These are phyloP conservation scores for Sarcophaga peregrina DNA, from an alignment of 1,140 invertebrate genomes.

Conservation along the genomic window DNA sequence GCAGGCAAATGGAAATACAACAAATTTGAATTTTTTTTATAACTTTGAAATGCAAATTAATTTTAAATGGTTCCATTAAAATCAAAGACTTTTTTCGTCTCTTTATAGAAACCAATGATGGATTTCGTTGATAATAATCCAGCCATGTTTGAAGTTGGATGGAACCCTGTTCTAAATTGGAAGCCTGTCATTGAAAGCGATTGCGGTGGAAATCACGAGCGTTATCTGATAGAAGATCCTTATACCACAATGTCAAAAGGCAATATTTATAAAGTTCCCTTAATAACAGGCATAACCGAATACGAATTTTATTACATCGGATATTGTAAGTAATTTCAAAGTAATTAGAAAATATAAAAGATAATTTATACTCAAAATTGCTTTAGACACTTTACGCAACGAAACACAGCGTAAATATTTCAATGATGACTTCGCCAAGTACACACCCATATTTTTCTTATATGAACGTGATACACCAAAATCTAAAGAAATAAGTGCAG, in stretches of 20 bases:
- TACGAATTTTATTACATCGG: conserved; percentile 74
- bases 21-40: not conserved
- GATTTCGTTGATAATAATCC: conserved; percentile 68
- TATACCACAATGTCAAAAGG: conserved; percentile 69
- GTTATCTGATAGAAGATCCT: conserved; percentile 74
- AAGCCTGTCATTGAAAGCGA: conserved; percentile 75
- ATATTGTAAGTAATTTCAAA: conserved; percentile 64
- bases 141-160: conserved; percentile 69
- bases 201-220: conserved; percentile 71
- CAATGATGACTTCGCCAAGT: conserved; percentile 68
- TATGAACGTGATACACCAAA: conserved; percentile 68
- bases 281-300: conserved; percentile 74
- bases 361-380: not conserved
- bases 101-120: conserved; percentile 65
- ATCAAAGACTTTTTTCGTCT: not conserved
- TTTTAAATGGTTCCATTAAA: not conserved
- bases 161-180: conserved; percentile 72
- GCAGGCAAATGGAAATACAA: not conserved
- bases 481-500: conserved; percentile 64
- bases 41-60: not conserved
- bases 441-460: conserved; percentile 69
- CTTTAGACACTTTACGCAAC: conserved; percentile 52
- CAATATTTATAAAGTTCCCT: conserved; percentile 73
- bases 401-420: conserved; percentile 53
- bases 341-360: not conserved